A percentile compares a stretch with the other conserved stretches of the same genome.
Conservation (phyloP, 2,113 vertebrate genomes). For the Stegostoma tigrinum region DNA sequence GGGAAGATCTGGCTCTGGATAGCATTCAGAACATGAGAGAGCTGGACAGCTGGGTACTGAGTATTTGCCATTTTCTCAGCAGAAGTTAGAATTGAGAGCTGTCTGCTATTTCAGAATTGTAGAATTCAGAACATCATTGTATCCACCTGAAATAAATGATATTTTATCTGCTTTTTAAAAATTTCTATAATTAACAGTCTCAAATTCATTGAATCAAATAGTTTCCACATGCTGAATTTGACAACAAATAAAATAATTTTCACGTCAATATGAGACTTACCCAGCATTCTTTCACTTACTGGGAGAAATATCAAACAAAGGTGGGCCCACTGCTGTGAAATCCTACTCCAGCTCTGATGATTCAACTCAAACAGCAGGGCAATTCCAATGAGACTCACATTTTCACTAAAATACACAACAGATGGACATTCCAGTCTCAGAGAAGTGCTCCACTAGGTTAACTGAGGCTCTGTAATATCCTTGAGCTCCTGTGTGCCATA, state of each 20-base stretch:
- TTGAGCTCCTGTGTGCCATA: not conserved
- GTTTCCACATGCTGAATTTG: not conserved
- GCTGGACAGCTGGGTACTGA: not conserved
- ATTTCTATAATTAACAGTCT: not conserved
- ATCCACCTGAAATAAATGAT: not conserved
- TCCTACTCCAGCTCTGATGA: not conserved
- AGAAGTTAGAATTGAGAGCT: not conserved
- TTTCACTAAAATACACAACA: not conserved
- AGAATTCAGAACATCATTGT: not conserved
- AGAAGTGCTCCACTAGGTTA: not conserved
- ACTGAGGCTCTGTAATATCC: not conserved
- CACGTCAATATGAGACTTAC: not conserved
- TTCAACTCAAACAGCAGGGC: not conserved
- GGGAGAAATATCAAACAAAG: not conserved
- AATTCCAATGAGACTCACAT: not conserved
- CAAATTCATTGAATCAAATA: not conserved
- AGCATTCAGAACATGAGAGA: not conserved
- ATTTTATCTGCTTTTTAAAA: not conserved
- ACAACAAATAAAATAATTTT: not conserved
- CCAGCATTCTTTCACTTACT: not conserved
- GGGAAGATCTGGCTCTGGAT: not conserved
- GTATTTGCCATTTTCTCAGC: not conserved
- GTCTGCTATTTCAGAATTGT: not conserved
- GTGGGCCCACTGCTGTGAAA: not conserved
- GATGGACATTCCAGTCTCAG: not conserved